These are phyloP conservation scores for Arion vulgaris DNA, from an alignment of 1,140 invertebrate species.

Conservation along the genomic window DNA sequence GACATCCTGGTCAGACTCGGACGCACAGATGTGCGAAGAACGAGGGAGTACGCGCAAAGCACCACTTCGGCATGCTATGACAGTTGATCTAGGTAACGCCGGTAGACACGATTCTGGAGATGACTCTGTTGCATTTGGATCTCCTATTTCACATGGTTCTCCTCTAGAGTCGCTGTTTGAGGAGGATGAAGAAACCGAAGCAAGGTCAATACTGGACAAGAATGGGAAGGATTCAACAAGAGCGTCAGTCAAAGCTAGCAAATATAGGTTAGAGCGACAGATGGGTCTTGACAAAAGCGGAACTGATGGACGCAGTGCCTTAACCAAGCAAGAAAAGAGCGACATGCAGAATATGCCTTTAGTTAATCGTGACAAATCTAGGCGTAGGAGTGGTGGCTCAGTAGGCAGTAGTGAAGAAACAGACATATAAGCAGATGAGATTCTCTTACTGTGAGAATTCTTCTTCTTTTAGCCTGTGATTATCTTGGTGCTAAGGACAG, in stretches of 20 bases:
- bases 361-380: not conserved
- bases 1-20: constrained; percentile 15
- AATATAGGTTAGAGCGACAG: constrained; percentile 28
- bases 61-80: constrained; percentile 22
- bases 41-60: not conserved
- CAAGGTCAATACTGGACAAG: not conserved
- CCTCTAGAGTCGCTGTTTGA: constrained; percentile 3
- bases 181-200: constrained; percentile 17
- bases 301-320: not conserved
- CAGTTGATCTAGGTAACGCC: constrained; percentile 3
- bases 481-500: no score
- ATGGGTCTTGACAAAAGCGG: constrained; percentile 19
- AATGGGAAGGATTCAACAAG: not conserved
- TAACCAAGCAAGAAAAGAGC: not conserved
- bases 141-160: not conserved
- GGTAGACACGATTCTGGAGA: not conserved
- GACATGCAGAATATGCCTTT: not conserved
- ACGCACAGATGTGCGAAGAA: constrained; percentile 1
- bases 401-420: not conserved
- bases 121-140: not conserved
- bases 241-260: not conserved
- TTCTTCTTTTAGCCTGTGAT: no score
- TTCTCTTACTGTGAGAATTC: no score
- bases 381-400: not conserved
- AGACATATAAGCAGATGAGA: not conserved